Conservation (phyloP, 2,888 invertebrate species). For the Uropetala carovei region DNA sequence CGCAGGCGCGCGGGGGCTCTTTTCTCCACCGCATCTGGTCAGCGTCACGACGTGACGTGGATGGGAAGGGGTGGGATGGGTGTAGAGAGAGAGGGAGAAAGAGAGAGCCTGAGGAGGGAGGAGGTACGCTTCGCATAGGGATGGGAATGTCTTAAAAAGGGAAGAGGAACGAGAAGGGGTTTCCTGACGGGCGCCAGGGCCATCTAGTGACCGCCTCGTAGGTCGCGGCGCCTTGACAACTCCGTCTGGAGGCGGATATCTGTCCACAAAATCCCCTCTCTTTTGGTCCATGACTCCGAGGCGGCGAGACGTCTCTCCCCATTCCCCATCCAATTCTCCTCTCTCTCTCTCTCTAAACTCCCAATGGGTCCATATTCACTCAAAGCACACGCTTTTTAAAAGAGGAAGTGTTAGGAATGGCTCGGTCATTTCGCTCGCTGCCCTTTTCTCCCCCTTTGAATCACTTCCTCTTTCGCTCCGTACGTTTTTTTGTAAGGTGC, state of each 20-base stretch:
- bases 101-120: not conserved
- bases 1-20: slow-evolving; percentile 10
- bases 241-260: slow-evolving; percentile 51
- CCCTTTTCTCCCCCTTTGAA: too few relatives aligned
- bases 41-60: slow-evolving; percentile 18
- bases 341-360: not conserved
- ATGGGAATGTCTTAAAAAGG: slow-evolving; percentile 21
- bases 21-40: slow-evolving; percentile 36
- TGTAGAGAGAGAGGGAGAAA: not conserved
- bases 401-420: not conserved
- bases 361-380: slow-evolving; percentile 9
- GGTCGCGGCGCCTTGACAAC: slow-evolving; percentile 60
- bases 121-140: not conserved
- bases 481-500: too few relatives aligned
- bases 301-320: not conserved
- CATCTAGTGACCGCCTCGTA: slow-evolving; percentile 43
- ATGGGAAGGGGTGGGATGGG: not conserved
- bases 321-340: too few relatives aligned
- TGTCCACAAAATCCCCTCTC: slow-evolving; percentile 42
- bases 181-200: slow-evolving; percentile 42
- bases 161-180: slow-evolving; percentile 12
- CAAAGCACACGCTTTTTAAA: not conserved
- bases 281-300: too few relatives aligned
- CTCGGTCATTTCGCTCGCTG: not conserved
- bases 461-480: too few relatives aligned